Evolutionary conservation across 2,888 invertebrate genomes (phyloP).

Genomic region (Mimas tiliae): DNA sequence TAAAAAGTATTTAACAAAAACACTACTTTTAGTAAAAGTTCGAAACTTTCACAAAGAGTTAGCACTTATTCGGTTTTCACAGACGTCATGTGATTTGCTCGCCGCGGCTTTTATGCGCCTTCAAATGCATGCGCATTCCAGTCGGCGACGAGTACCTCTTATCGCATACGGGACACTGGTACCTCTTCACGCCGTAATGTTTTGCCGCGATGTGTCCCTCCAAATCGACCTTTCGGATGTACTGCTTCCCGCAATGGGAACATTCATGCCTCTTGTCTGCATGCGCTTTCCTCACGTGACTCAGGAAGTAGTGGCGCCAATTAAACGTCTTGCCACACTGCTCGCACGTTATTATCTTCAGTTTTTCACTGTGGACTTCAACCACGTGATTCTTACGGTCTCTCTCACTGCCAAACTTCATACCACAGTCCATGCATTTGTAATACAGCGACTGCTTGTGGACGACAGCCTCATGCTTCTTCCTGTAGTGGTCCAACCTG

Average conservation of each 20-base stretch:
- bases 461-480: slow-evolving; percentile 53
- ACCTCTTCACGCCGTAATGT: slow-evolving; percentile 42
- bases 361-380: slow-evolving; percentile 51
- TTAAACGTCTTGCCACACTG: slow-evolving; percentile 68
- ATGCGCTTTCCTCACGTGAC: slow-evolving; percentile 68
- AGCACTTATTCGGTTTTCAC: too few species aligned
- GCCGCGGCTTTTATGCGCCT: slow-evolving; percentile 34
- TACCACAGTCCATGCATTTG: slow-evolving; percentile 58
- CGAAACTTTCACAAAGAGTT: too few species aligned
- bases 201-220: slow-evolving; percentile 43
- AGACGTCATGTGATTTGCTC: not conserved
- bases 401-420: slow-evolving; percentile 47
- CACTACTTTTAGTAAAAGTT: too few species aligned
- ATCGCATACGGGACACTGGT: slow-evolving; percentile 48
- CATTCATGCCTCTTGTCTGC: slow-evolving; percentile 44
- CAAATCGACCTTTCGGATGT: slow-evolving; percentile 42
- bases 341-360: slow-evolving; percentile 57
- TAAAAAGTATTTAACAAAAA: too few species aligned
- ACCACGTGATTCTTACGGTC: slow-evolving; percentile 54
- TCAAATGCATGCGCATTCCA: slow-evolving; percentile 47
- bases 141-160: slow-evolving; percentile 45
- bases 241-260: slow-evolving; percentile 44
- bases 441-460: slow-evolving; percentile 48
- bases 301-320: slow-evolving; percentile 67
- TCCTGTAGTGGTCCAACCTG: slow-evolving; percentile 54